Conservation (phyloP, 2,888 invertebrate species). For the Ennomos fuscantarius region DNA sequence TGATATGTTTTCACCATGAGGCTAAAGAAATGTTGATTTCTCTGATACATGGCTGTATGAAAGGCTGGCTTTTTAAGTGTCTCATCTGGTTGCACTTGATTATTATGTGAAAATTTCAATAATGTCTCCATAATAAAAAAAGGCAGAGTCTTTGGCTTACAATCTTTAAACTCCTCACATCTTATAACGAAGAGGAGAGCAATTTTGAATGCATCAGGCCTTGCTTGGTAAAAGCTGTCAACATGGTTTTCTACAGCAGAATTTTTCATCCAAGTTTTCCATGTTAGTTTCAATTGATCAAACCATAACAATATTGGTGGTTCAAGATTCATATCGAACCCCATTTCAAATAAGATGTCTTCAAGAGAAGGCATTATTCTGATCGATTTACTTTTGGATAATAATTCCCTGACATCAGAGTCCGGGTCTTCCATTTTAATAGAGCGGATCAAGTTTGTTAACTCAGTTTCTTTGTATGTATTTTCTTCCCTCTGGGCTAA, state of each 20-base stretch:
- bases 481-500: no score
- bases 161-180: conserved; percentile 86
- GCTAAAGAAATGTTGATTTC: conserved; percentile 86
- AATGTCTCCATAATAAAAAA: conserved; percentile 87
- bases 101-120: conserved; percentile 75
- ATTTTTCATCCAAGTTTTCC: conserved; percentile 85
- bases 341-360: conserved; percentile 66
- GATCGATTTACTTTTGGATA: conserved; percentile 68
- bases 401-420: conserved; percentile 63
- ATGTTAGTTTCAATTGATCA: conserved; percentile 69
- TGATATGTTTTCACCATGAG: conserved; percentile 87
- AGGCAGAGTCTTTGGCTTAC: conserved; percentile 86
- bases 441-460: no score
- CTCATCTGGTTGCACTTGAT: conserved; percentile 68
- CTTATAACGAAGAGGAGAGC: conserved; percentile 86
- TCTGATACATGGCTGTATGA: conserved; percentile 88
- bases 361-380: conserved; percentile 79
- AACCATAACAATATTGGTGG: conserved; percentile 68
- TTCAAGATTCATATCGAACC: conserved; percentile 75
- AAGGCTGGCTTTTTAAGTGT: conserved; percentile 89
- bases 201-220: conserved; percentile 86
- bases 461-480: no score
- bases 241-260: conserved; percentile 77
- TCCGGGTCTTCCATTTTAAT: conserved; percentile 50
- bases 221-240: conserved; percentile 74